Conservation (phyloP, 2,888 invertebrate species). For the Andrena flavipes region DNA sequence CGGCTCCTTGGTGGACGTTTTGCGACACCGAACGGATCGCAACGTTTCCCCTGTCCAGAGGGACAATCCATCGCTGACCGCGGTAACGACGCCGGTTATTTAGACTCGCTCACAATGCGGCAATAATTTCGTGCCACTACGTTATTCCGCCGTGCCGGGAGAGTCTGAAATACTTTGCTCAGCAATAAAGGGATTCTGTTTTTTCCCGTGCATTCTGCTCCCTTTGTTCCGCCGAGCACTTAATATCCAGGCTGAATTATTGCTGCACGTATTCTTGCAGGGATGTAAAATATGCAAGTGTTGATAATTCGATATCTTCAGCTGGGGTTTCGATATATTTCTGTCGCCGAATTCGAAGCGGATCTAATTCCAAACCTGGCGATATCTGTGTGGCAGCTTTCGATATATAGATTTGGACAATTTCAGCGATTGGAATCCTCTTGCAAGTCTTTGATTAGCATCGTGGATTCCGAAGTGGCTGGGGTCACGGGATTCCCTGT, state of each 20-base stretch:
- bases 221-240: not conserved
- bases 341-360: not conserved
- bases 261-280: not conserved
- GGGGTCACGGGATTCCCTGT: too few relatives aligned
- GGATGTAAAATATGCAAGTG: not conserved
- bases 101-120: conserved; percentile 6
- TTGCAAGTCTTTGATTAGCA: too few relatives aligned
- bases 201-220: not conserved
- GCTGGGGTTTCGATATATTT: not conserved
- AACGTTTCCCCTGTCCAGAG: conserved; percentile 51
- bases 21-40: conserved; percentile 54
- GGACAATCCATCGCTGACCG: conserved; percentile 7
- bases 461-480: too few relatives aligned
- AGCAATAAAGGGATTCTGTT: conserved; percentile 8
- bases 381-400: not conserved
- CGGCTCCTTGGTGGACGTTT: conserved; percentile 39
- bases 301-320: not conserved
- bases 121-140: not conserved
- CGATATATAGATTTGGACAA: too few relatives aligned
- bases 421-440: too few relatives aligned
- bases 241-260: not conserved
- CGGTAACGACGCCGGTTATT: conserved; percentile 31
- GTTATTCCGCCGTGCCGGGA: not conserved
- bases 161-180: not conserved
- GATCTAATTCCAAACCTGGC: not conserved